Base-by-base conservation (phyloP, 2,888 invertebrate species). In the Athrips mouffetella region DNA sequence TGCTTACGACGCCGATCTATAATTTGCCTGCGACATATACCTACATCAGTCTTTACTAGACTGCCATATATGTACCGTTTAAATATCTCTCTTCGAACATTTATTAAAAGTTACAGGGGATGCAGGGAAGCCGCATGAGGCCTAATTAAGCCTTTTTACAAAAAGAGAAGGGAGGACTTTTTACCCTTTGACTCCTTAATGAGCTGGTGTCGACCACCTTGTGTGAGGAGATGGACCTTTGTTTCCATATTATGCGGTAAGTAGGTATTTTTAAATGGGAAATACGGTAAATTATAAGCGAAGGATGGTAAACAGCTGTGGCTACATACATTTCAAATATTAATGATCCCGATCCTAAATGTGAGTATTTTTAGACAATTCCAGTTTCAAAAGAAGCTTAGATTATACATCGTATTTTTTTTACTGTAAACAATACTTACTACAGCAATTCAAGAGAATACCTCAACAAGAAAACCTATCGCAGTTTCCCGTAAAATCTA, bases 71-170 rank as follows among this genome's bases (percentile, higher is more conserved):
- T n/a, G 31, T 60, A 59, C 58, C 62, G 67, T 72, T 73, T 71
- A 75, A 72, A 75, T 68, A 71, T 67, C 73, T 65, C 79, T 82
- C 73, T 72, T 78, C 80, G 83, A 80, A 76, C 87, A 84, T 87
- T 87, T 87, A 88, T 87, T 88, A 87, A 88, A 88, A 88, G 88
- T 88, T 88, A 86, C 86, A 84, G 85, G 84, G 87, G 81, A 76
- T 75, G 80, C 77, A 80, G 84, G 85, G 81, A 67, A 80, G 87
- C 87, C 88, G 77, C 87, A 87, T 76, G 85, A 85, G 80, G 76
- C 83, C 88, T 88, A 88, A 88, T 88, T 88, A 88, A 88, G 84
- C 80, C 81, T 87, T 87, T 85, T 83, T 79, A 79, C 83, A 85
- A 86, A 86, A 81, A 76, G 70, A 72, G 71, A 63, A 55, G 63